phyloP scores from a whole-genome alignment of 2,113 vertebrate genomes.

The Sceloporus undulatus region DNA sequence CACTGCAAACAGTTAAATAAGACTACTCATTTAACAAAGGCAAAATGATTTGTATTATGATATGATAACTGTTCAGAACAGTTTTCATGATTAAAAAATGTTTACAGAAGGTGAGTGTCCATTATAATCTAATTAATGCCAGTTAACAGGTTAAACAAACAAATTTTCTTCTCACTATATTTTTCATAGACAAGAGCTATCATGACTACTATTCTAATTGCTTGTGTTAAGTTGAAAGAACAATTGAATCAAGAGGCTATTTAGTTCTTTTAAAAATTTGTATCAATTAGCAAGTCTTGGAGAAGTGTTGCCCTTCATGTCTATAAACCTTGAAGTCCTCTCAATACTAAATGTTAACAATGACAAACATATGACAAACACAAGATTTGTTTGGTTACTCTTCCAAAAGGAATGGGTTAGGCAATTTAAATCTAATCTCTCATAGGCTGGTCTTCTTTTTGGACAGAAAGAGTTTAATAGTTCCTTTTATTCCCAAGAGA shows the following conservation, averaged over 20 bases:
- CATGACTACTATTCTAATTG: slow-evolving; percentile 3
- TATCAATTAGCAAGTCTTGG: slow-evolving; percentile 5
- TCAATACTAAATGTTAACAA: not conserved
- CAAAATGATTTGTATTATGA: not conserved
- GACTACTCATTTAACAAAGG: slow-evolving; percentile 24
- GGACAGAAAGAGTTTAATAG: slow-evolving; percentile 74
- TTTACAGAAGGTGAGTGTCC: not conserved
- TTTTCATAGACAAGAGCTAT: not conserved
- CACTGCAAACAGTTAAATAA: not conserved
- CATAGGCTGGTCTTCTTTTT: slow-evolving; percentile 47
- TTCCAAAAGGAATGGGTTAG: slow-evolving; percentile 10
- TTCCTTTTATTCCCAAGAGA: slow-evolving; percentile 68
- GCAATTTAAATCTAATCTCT: not conserved
- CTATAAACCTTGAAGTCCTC: not conserved
- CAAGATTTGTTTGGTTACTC: slow-evolving; percentile 43
- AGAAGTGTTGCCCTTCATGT: slow-evolving; percentile 27
- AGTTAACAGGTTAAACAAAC: not conserved
- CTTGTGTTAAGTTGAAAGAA: not conserved
- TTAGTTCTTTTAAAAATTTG: slow-evolving; percentile 1
- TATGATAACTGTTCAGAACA: slow-evolving; percentile 12
- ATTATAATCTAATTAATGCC: not conserved
- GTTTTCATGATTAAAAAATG: not conserved
- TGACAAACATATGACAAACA: slow-evolving; percentile 32
- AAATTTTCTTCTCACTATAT: not conserved
- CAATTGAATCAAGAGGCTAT: slow-evolving; percentile 24